Base-by-base conservation (phyloP, 2,113 vertebrate species). In the Formicarius rufipectus region DNA sequence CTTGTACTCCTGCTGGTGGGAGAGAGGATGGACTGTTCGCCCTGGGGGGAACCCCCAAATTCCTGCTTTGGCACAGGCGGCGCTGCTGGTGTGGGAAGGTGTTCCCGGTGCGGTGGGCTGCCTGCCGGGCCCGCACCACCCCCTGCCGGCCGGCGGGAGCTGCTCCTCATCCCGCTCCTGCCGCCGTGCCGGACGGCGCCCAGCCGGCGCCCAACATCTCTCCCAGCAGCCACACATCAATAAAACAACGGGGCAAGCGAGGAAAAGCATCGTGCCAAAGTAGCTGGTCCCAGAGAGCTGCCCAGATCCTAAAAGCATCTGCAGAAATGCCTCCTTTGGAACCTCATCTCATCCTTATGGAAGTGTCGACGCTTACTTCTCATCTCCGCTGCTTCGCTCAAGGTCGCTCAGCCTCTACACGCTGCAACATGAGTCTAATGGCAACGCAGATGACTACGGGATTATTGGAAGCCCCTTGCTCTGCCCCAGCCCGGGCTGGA, bases 1-100 rank as follows among this genome's bases (percentile, higher is more conserved):
- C 6, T 8, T 3, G 10, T 7, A 10, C 5, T 12, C 24, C 73
- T 16, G 37, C 33, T 5, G 47, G 10, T 2, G n/a, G 55, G 15
- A 8, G 19, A 14, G 33, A 0, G 56, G 12, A 33, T 0, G 47
- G 15, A 4, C 13, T 5, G 11, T 5, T 22, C 5, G 7, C 42
- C 5, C 6, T 3, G 72, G 2, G 47, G 33, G 31, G 17, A 9
- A 5, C 5, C 2, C 20, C 15, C 3, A 2, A 14, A 9, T 0
- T 0, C n/a, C 45, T 0, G 27, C 14, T 6, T 8, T 2, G 39
- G 56, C 84, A 6, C 53, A 1, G 2, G 3, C 12, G 5, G 37
- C 2, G 42, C 59, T 2, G 22, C 2, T 0, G 2, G 9, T 6
- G 47, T 22, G 4, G 40, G 62, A 5, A 24, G 50, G 50, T 0